phyloP scores from a whole-genome alignment of 1,140 invertebrate species.

The Drosophila neocordata region DNA sequence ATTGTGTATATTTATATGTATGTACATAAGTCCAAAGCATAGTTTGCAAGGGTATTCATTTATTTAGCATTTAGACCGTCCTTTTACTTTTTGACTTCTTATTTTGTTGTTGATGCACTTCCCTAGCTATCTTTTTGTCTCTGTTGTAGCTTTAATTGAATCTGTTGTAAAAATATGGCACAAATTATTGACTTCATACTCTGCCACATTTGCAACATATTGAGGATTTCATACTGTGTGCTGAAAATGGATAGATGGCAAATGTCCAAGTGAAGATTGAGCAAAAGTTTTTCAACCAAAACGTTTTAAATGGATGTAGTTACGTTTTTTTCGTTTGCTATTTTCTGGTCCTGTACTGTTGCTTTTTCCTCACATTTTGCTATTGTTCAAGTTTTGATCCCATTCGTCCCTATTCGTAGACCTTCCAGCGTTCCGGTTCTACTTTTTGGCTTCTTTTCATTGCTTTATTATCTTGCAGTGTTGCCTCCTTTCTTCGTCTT shows the following conservation, averaged over 20 bases:
- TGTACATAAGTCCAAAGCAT: too few relatives aligned
- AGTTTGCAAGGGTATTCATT: too few relatives aligned
- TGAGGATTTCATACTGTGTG: not conserved
- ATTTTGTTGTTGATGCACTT: not conserved
- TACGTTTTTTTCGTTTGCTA: conserved; percentile 47
- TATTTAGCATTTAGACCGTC: too few relatives aligned
- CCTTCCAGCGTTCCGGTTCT: conserved; percentile 44
- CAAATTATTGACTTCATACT: conserved; percentile 39
- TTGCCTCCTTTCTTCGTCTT: conserved; percentile 15
- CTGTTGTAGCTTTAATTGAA: conserved; percentile 48
- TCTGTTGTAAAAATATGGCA: conserved; percentile 54
- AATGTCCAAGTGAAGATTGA: conserved; percentile 43
- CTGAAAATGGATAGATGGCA: conserved; percentile 8
- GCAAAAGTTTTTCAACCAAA: conserved; percentile 58
- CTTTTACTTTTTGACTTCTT: too few relatives aligned
- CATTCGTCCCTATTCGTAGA: conserved; percentile 15
- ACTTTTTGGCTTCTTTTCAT: conserved; percentile 73
- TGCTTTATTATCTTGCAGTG: conserved; percentile 41
- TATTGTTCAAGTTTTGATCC: conserved; percentile 68
- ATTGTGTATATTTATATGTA: too few relatives aligned
- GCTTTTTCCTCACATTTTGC: conserved; percentile 61
- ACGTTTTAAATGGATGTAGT: conserved; percentile 55
- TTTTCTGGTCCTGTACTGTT: conserved; percentile 39
- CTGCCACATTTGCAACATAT: not conserved
- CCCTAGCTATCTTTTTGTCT: too few relatives aligned